Evolutionary conservation across 1,140 invertebrate species (phyloP), one percentile per base, ranked within the genome.

Genomic region (Aphaenogaster floridana): DNA sequence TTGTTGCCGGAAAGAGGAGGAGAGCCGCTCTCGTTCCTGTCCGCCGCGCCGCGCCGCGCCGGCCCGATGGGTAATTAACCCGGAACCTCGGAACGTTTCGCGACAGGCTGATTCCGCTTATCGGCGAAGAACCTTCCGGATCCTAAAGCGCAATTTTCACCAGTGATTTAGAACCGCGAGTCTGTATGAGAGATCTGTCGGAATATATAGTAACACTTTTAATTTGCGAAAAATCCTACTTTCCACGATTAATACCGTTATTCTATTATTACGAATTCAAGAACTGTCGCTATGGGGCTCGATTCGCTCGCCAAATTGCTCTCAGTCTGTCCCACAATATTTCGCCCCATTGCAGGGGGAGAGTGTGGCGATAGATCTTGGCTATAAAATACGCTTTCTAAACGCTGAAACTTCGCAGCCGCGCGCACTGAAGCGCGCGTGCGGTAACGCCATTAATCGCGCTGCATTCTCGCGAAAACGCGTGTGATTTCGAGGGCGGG

Each of bases 401-500:
- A 52, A 66, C 15, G 17, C 5, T 15, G 11, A 36, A 72, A 9
- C 21, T 17, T 74, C 11, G 21, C 17, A 59, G 21, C 39, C 36
- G 50, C 71, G 48, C 8, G 28, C 9, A 36, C 9, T 3, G 77
- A 8, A 34, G 69, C 68, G 36, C 36, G 52, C 57, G 69, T 71
- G 88, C 28, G 64, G 72, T 87, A 74, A 89, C 79, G 89, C 89
- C 90, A 94, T 93, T 94, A 93, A 93, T 93, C 91, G 90, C 79
- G 91, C 91, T 91, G 92, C 84, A 90, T 91, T 94, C 90, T 89
- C 69, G 78, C 74, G 91, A 92, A 93, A 93, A 93, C 86, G 88
- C 88, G 91, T 89, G 90, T 92, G 92, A 94, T 94, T 94, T 87
- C 79, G 89, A 76, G 68, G 71, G 71, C 76, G 66, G 52, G 69